Percentiles rank a stretch among this genome's conserved stretches.
Conservation (phyloP, 1,140 invertebrate species). For the Cotesia chilonis region DNA sequence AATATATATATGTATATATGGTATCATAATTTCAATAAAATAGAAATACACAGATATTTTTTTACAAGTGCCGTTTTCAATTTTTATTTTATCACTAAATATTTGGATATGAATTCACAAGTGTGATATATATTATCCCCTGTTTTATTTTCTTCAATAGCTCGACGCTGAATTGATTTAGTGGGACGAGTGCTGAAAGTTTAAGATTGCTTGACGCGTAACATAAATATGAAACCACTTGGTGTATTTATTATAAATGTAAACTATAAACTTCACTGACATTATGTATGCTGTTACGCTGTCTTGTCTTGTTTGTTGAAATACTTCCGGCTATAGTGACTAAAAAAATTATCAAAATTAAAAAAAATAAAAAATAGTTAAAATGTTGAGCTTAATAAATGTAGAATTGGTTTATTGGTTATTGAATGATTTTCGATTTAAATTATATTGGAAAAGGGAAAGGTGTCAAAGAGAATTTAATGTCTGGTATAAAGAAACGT, state of each 20-base stretch:
- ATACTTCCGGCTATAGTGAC: no score
- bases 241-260: conserved; percentile 48
- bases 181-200: conserved; percentile 53
- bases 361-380: no score
- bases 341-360: no score
- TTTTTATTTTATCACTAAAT: no score
- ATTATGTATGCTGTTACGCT: conserved; percentile 7
- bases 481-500: conserved; percentile 2
- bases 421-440: not conserved
- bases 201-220: conserved; percentile 48
- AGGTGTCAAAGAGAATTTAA: conserved; percentile 14
- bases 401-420: not conserved
- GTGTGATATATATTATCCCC: not conserved
- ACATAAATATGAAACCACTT: conserved; percentile 48
- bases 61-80: no score
- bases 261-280: conserved; percentile 29
- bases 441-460: not conserved
- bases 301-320: not conserved
- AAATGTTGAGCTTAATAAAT: no score
- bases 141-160: not conserved
- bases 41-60: no score
- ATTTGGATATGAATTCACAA: no score
- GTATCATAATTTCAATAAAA: no score
- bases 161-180: conserved; percentile 8
- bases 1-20: no score